phyloP scores from a whole-genome alignment of 2,797 vertebrate genomes.

The Philypnodon macrostomus region DNA sequence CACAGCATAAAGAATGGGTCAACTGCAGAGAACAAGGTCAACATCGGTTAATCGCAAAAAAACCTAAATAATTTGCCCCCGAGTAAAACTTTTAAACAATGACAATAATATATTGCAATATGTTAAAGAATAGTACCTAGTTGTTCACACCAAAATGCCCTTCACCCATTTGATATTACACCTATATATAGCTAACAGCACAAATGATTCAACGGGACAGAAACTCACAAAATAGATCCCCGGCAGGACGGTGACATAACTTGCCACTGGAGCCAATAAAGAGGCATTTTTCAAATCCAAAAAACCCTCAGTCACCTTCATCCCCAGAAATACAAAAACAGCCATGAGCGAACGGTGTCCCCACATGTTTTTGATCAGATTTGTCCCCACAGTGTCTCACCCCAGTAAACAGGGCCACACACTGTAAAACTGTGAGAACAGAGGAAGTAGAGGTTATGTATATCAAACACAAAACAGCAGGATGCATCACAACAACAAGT shows the following conservation, averaged over 20 bases:
- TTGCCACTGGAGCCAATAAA: constrained; percentile 27
- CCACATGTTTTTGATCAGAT: constrained; percentile 33
- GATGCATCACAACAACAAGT: background rate
- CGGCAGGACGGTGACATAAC: constrained; percentile 8
- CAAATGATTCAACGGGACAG: constrained; percentile 9
- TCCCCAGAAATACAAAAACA: constrained; percentile 20
- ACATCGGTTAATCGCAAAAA: too few species aligned
- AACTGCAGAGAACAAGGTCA: too few species aligned
- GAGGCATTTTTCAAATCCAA: constrained; percentile 18
- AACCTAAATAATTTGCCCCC: too few species aligned
- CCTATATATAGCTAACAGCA: constrained; percentile 15
- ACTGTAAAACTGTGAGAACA: background rate
- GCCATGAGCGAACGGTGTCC: constrained; percentile 31
- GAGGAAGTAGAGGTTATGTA: constrained; percentile 8
- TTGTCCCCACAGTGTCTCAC: constrained; percentile 27
- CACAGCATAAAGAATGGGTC: too few species aligned
- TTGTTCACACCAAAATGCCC: constrained; percentile 3
- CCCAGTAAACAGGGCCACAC: constrained; percentile 17
- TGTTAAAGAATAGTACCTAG: too few species aligned
- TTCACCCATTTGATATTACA: constrained; percentile 7
- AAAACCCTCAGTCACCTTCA: constrained; percentile 29
- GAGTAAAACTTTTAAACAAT: too few species aligned
- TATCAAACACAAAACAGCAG: constrained; percentile 3
- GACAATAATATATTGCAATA: too few species aligned
- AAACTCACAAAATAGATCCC: constrained; percentile 14